Evolutionary conservation across 1,140 invertebrate genomes (phyloP).

Genomic region (Zaprionus nigranus): DNA sequence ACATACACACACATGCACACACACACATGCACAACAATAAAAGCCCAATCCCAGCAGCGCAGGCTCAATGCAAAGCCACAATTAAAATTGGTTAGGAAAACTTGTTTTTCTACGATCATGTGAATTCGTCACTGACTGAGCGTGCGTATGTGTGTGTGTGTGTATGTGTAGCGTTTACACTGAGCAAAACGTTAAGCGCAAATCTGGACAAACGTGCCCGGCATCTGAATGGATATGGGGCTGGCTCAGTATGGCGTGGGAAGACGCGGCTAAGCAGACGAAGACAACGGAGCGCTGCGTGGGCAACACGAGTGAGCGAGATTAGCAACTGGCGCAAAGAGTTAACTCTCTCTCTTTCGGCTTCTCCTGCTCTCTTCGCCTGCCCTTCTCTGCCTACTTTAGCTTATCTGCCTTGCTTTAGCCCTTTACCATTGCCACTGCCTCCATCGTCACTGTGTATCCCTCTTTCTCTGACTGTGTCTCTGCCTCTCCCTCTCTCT

Average conservation of each 20-base stretch:
- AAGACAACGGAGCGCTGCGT: slow-evolving; percentile 38
- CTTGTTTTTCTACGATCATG: slow-evolving; percentile 66
- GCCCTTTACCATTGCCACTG: too few species aligned
- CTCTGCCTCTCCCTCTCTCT: slow-evolving; percentile 2
- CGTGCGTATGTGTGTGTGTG: slow-evolving; percentile 20
- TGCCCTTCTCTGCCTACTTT: too few species aligned
- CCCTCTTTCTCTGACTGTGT: too few species aligned
- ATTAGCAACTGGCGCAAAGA: slow-evolving; percentile 23
- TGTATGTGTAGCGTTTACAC: slow-evolving; percentile 53
- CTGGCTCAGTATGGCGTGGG: slow-evolving; percentile 53
- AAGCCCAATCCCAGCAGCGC: slow-evolving; percentile 34
- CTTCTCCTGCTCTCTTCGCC: too few species aligned
- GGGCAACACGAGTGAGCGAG: slow-evolving; percentile 32
- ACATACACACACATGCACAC: slow-evolving; percentile 40
- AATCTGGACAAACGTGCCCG: slow-evolving; percentile 62
- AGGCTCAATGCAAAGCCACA: slow-evolving; percentile 68
- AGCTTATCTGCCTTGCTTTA: too few species aligned
- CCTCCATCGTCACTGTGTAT: too few species aligned
- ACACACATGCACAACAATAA: slow-evolving; percentile 36
- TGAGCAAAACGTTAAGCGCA: slow-evolving; percentile 57
- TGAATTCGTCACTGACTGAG: slow-evolving; percentile 39
- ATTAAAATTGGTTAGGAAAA: slow-evolving; percentile 78
- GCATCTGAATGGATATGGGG: slow-evolving; percentile 57
- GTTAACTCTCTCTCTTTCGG: too few species aligned
- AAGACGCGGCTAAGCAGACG: slow-evolving; percentile 48